These are phyloP conservation scores for Drosophila nasuta DNA, from an alignment of 1,140 invertebrate genomes.

Conservation along the genomic window DNA sequence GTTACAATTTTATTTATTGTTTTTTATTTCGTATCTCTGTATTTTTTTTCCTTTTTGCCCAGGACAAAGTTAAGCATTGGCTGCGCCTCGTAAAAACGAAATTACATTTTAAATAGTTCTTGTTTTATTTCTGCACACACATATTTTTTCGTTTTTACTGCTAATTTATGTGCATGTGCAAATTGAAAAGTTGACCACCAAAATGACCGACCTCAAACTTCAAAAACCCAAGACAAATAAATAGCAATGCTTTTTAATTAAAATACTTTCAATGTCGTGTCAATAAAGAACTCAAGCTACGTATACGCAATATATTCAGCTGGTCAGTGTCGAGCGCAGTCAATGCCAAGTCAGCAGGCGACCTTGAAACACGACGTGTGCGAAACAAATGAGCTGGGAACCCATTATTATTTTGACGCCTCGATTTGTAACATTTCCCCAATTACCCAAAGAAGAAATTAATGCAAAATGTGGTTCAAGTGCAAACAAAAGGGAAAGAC, in stretches of 20 bases:
- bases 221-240: constrained; percentile 2
- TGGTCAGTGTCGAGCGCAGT: constrained; percentile 31
- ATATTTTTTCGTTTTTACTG: constrained; percentile 55
- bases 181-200: constrained; percentile 57
- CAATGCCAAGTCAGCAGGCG: constrained; percentile 55
- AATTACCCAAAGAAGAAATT: constrained; percentile 21
- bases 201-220: constrained; percentile 26
- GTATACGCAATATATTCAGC: constrained; percentile 21
- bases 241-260: constrained; percentile 29
- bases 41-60: background rate
- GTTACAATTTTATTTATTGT: constrained; percentile 77
- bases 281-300: constrained; percentile 9
- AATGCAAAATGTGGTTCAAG: constrained; percentile 60
- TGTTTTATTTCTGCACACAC: constrained; percentile 50
- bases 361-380: constrained; percentile 56
- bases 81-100: constrained; percentile 46
- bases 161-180: constrained; percentile 74
- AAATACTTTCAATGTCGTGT: constrained; percentile 26
- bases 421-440: constrained; percentile 49
- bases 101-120: constrained; percentile 81
- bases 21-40: constrained; percentile 34
- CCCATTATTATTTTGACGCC: constrained; percentile 59
- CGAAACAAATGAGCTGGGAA: constrained; percentile 45
- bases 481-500: constrained; percentile 33
- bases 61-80: constrained; percentile 46